Base-by-base conservation (phyloP, 2,113 vertebrate species). In the Colossoma macropomum region DNA sequence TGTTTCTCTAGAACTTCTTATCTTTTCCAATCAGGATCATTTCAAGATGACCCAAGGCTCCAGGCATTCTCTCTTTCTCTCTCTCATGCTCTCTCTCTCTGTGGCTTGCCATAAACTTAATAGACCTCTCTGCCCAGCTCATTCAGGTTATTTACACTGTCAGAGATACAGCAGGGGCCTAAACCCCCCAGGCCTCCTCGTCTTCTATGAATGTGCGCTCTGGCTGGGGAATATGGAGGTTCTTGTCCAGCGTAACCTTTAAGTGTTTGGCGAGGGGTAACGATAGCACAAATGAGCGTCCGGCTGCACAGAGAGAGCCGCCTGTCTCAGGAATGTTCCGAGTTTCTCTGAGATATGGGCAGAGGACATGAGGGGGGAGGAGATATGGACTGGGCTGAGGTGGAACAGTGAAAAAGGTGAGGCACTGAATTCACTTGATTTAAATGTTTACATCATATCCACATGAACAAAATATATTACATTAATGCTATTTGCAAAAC, bases 111-210 rank as follows among this genome's bases (percentile, higher is more conserved):
- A 52, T 80, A 84, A 87, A 82, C 32, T 66, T 82, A 81, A 84
- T 50, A 86, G 84, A 86, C 82, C 86, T 82, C 85, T 84, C 87
- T 56, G 41, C 74, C 86, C 81, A 78, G 86, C 82, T 70, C 56
- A 86, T 75, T 23, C 82, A 80, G 86, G 84, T 93, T 93, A 93
- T 83, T 93, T 93, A 91, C 92, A 88, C 88, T 84, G 87, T 91
- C 88, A 21, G 38, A 87, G 88, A 90, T 83, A 91, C 75, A 15
- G 76, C 30, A 56, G 17, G 62, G 54, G 82, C 72, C 84, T 85
- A 83, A 88, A 91, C 63, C 62, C 54, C 85, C 89, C 86, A 82
- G 65, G 77, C 78, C 63, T 27, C 50, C 30, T 28, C n/a, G 79
- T 88, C 30, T n/a, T 11, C 32, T 72, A 15, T 38, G 1, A 50